Percentiles rank a stretch among this genome's conserved stretches.
phyloP scores from a whole-genome alignment of 1,140 invertebrate species.

The Drosophila ogumai region DNA sequence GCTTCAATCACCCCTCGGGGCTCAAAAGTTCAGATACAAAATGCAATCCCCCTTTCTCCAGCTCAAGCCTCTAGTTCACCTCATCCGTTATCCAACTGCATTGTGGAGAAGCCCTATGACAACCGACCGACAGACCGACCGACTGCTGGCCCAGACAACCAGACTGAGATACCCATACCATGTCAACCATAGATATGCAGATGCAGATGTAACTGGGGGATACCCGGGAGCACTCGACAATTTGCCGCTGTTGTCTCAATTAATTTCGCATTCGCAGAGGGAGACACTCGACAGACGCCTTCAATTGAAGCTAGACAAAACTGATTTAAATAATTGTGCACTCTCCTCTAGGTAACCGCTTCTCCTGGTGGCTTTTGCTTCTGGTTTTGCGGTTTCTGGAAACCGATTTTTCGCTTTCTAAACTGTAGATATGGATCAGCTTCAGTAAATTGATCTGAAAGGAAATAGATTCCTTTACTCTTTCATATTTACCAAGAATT shows the following conservation, averaged over 20 bases:
- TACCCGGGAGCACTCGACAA: conserved; percentile 8
- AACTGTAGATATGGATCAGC: neutral
- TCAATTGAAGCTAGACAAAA: conserved; percentile 60
- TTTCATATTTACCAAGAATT: neutral
- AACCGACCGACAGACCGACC: conserved; percentile 19
- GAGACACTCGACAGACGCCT: conserved; percentile 28
- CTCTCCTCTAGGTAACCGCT: neutral
- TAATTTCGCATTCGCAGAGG: conserved; percentile 50
- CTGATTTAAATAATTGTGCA: conserved; percentile 69
- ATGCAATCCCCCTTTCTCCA: conserved; percentile 2
- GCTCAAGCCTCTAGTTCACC: neutral
- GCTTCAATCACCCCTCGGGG: neutral
- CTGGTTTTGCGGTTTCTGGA: conserved; percentile 33
- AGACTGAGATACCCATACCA: conserved; percentile 11
- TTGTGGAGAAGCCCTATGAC: conserved; percentile 37
- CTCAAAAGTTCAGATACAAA: conserved; percentile 3
- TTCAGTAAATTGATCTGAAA: neutral
- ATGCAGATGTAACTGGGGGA: conserved; percentile 1
- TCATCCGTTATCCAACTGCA: conserved; percentile 8
- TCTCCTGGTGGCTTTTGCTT: neutral
- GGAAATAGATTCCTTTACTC: neutral
- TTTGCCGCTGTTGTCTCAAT: conserved; percentile 44
- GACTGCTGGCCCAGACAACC: conserved; percentile 21
- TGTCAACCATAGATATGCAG: neutral
- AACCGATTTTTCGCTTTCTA: conserved; percentile 14